Base-by-base conservation (phyloP, 2,797 vertebrate species). In the Cephalopachus bancanus region DNA sequence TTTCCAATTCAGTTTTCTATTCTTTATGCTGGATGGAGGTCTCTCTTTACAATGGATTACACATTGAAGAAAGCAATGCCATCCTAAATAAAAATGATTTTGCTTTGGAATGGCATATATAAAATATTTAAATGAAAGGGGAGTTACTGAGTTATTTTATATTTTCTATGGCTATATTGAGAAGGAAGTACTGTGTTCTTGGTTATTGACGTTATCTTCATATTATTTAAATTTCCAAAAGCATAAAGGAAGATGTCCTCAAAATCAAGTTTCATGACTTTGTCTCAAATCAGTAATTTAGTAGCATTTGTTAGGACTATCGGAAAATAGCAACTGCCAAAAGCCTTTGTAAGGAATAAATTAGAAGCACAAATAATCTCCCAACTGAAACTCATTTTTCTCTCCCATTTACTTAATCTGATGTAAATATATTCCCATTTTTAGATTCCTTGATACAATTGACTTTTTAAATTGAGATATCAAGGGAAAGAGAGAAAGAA, bases 51-150 rank as follows among this genome's bases (percentile, higher is more conserved):
- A 97, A 96, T 93, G 91, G 20, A 62, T 79, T 96, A 74, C 92
- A 97, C 92, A 96, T 95, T 96, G 11, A 53, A 94, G 96, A 92
- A 97, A 80, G 14, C 2, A 85, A 65, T 10, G 20, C 37, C 12
- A 89, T 65, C 10, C 6, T 78, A 14, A 80, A 84, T 28, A 74
- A 76, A 81, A 83, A 44, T 44, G 0, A 97, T 93, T 96, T 97
- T 97, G 76, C 72, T 97, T 98, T 98, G 60, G 67, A 98, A 79
- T 16, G 69, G 20, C 10, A 65, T 93, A 91, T 98, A 94, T 88
- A 92, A 97, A 95, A 96, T 96, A 97, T 95, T 97, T 96, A 97
- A 98, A 94, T 97, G 94, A 97, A 97, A 92, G 91, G 30, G 64
- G 96, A 71, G 57, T 93, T 75, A 81, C 79, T 97, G 88, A 97